Conservation (phyloP, 2,113 vertebrate genomes). For the Elephas maximus region DNA sequence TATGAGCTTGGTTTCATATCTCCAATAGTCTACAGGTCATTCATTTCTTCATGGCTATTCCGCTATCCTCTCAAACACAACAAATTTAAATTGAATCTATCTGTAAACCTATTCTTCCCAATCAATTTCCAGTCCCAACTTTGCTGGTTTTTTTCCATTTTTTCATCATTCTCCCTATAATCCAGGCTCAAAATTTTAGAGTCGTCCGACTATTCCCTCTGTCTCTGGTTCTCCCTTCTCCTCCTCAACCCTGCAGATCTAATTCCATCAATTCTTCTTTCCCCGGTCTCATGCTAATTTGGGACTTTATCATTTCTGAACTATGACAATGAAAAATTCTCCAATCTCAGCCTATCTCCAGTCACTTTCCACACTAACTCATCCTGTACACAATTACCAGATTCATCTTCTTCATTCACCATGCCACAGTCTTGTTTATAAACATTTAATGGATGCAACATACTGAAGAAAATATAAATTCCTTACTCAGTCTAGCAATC, state of each 20-base stretch:
- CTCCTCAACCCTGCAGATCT: neutral
- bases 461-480: slow-evolving; percentile 21
- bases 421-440: neutral
- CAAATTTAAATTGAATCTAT: slow-evolving; percentile 41
- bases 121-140: slow-evolving; percentile 56
- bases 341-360: neutral
- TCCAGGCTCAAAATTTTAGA: slow-evolving; percentile 37
- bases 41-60: neutral
- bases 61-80: slow-evolving; percentile 52
- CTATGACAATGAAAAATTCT: neutral
- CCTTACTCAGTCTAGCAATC: neutral
- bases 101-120: slow-evolving; percentile 18
- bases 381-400: slow-evolving; percentile 3
- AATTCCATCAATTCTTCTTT: slow-evolving; percentile 56
- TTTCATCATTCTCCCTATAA: slow-evolving; percentile 42
- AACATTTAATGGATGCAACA: slow-evolving; percentile 49
- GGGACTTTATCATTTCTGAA: slow-evolving; percentile 9
- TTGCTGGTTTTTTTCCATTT: neutral
- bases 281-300: slow-evolving; percentile 22
- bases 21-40: slow-evolving; percentile 11
- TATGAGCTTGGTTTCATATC: slow-evolving; percentile 39
- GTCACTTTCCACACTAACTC: neutral
- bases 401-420: slow-evolving; percentile 46
- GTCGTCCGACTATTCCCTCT: slow-evolving; percentile 9
- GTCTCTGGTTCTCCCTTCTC: slow-evolving; percentile 23